Conservation (phyloP, 2,888 invertebrate species). For the Eurytoma californica region DNA sequence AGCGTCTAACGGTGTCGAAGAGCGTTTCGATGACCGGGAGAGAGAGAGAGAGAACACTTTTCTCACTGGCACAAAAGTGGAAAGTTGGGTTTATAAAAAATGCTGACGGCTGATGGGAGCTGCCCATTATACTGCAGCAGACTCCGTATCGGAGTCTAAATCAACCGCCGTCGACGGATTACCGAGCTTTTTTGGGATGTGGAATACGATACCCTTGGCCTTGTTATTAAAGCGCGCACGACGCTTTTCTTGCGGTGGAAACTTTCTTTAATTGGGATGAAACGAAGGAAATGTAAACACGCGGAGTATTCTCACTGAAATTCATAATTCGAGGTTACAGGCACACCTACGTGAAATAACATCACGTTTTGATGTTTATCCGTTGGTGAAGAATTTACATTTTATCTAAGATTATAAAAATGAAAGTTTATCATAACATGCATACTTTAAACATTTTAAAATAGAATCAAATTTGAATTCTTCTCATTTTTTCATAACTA, state of each 20-base stretch:
- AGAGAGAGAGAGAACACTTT: too few species aligned
- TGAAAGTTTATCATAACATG: too few species aligned
- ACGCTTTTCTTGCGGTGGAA: background rate
- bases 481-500: background rate
- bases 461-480: too few species aligned
- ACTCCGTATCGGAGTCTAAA: background rate
- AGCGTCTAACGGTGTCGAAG: constrained; percentile 18
- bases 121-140: background rate
- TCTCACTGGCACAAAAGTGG: background rate
- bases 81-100: constrained; percentile 1
- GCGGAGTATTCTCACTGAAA: background rate
- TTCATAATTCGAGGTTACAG: too few species aligned
- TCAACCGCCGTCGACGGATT: background rate
- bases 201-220: background rate
- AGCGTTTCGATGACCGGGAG: background rate
- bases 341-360: too few species aligned
- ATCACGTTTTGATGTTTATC: too few species aligned
- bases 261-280: background rate
- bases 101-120: background rate
- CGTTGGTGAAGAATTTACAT: too few species aligned
- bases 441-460: too few species aligned
- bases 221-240: background rate
- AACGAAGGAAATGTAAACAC: background rate
- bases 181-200: background rate
- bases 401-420: too few species aligned